phyloP scores from a whole-genome alignment of 2,797 vertebrate genomes.

The Tinamus major region DNA sequence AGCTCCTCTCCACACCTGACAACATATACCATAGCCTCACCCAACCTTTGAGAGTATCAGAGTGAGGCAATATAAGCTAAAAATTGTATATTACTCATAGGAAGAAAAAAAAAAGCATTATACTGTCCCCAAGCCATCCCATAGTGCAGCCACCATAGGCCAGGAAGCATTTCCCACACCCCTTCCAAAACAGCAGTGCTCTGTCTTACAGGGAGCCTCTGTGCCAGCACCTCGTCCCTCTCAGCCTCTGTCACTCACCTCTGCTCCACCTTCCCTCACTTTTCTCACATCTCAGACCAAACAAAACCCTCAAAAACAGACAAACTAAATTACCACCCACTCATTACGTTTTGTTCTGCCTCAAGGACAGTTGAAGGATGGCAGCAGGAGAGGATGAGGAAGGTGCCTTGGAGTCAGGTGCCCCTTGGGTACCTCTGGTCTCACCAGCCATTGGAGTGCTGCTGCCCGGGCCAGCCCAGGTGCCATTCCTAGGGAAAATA shows the following conservation, averaged over 20 bases:
- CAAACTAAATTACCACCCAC: background rate
- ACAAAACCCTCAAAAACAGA: background rate
- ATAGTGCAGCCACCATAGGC: background rate
- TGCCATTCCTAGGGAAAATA: background rate
- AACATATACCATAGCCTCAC: background rate
- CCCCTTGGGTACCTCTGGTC: background rate
- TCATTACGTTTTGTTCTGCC: background rate
- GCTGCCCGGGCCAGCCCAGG: accelerated
- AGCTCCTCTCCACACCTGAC: background rate
- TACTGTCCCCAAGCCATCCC: background rate
- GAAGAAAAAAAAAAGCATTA: background rate
- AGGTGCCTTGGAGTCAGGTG: background rate
- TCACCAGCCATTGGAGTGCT: background rate
- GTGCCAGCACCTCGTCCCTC: no score
- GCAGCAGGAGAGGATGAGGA: background rate
- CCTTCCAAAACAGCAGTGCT: background rate
- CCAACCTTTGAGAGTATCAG: background rate
- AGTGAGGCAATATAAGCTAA: background rate
- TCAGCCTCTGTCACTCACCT: background rate
- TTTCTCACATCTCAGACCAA: background rate
- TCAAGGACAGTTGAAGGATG: background rate
- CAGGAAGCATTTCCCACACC: background rate
- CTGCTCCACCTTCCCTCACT: background rate
- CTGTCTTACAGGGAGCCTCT: no score
- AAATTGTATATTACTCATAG: background rate